A percentile compares a stretch with the other conserved stretches of the same genome.
These are phyloP conservation scores for Ranitomeya imitator DNA, from an alignment of 2,113 vertebrate genomes.

Conservation along the genomic window DNA sequence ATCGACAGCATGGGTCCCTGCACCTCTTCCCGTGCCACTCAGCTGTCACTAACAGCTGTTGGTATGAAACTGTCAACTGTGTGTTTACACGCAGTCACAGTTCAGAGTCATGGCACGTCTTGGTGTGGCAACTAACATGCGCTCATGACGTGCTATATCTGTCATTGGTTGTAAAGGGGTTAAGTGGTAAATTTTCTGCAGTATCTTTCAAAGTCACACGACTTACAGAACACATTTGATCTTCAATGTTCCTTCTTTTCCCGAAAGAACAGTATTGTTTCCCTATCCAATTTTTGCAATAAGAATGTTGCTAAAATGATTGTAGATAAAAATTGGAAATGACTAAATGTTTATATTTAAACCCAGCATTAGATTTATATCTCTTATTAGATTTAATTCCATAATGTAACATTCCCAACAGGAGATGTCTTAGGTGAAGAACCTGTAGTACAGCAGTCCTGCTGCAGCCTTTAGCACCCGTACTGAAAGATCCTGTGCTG, in stretches of 20 bases:
- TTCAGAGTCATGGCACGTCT: no score
- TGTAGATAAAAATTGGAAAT: neutral
- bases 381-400: neutral
- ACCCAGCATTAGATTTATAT: neutral
- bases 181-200: neutral
- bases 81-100: no score
- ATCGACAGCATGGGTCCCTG: no score
- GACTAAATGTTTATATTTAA: neutral
- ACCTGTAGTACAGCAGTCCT: neutral
- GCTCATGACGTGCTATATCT: no score
- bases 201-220: neutral
- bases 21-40: no score
- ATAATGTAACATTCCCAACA: neutral
- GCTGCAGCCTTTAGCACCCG: neutral
- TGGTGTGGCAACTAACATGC: no score
- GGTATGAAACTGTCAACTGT: no score
- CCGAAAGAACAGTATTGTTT: neutral
- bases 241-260: neutral
- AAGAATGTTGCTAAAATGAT: neutral
- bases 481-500: no score
- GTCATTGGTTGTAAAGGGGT: no score
- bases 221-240: neutral
- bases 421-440: neutral
- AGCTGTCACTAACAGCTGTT: no score
- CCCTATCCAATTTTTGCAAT: neutral